Conservation (phyloP, 2,113 vertebrate genomes). For the Plotosus lineatus region DNA sequence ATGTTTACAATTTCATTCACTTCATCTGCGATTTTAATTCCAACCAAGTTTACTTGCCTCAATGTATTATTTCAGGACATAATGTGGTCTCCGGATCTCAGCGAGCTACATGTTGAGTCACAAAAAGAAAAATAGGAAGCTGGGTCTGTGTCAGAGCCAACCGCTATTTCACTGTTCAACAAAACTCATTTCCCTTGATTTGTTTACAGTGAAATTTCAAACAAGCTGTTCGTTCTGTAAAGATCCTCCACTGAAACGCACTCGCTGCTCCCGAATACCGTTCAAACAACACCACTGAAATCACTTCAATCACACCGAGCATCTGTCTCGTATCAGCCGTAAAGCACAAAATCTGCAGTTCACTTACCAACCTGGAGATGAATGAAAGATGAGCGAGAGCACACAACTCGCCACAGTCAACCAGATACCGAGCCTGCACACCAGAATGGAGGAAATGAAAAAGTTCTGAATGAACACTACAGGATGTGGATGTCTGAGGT, state of each 20-base stretch:
- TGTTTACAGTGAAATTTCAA: background rate
- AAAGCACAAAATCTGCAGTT: background rate
- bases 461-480: conserved; percentile 47
- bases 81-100: background rate
- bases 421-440: conserved; percentile 45
- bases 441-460: conserved; percentile 54
- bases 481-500: conserved; percentile 52
- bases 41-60: background rate
- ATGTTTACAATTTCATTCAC: background rate
- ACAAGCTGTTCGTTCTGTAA: background rate
- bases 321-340: background rate
- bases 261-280: background rate
- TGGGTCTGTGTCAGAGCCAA: background rate
- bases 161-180: background rate
- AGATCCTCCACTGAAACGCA: background rate
- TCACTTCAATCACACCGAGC: background rate
- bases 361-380: conserved; percentile 8
- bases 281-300: background rate
- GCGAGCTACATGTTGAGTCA: background rate
- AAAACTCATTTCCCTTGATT: background rate
- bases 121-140: conserved; percentile 9
- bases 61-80: background rate
- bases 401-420: conserved; percentile 26
- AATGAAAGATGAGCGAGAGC: conserved; percentile 3
- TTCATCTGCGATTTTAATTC: background rate